Conservation (phyloP, 2,797 vertebrate genomes). For the Paramormyrops hopkinsi region DNA sequence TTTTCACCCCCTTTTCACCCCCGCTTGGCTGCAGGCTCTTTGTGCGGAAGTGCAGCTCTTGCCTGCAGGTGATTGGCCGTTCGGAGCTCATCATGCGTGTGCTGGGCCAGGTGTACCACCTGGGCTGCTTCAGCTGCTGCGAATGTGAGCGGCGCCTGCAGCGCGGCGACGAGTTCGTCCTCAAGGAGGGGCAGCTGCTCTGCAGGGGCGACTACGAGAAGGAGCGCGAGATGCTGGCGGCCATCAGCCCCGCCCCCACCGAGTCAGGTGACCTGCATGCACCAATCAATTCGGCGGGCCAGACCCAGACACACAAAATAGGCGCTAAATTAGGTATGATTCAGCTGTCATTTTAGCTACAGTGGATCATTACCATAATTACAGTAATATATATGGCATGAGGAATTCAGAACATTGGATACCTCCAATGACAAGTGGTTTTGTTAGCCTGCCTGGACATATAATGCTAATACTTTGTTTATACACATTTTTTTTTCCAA, state of each 20-base stretch:
- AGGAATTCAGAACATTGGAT: neutral
- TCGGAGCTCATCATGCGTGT: conserved; percentile 85
- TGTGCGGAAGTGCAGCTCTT: conserved; percentile 82
- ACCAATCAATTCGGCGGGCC: neutral
- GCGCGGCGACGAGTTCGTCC: conserved; percentile 82
- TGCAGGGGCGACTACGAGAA: conserved; percentile 86
- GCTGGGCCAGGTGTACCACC: conserved; percentile 81
- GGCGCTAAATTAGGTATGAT: neutral
- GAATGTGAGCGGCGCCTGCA: conserved; percentile 82
- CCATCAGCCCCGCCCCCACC: conserved; percentile 76
- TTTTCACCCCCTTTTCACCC: neutral
- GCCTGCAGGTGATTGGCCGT: conserved; percentile 75
- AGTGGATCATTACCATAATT: neutral
- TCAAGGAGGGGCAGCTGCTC: conserved; percentile 84
- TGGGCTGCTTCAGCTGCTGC: conserved; percentile 86
- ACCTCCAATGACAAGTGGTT: neutral
- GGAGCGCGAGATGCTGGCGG: conserved; percentile 81
- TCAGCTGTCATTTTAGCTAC: neutral
- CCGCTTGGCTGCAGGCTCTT: conserved; percentile 62
- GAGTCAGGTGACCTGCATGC: conserved; percentile 11
- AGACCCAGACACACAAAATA: neutral
- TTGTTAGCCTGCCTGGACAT: neutral
- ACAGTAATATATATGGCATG: neutral
- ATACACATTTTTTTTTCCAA: neutral
- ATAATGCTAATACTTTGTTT: neutral